Evolutionary conservation across 1,140 invertebrate species (phyloP).

Genomic region (Cyclargus thomasi): DNA sequence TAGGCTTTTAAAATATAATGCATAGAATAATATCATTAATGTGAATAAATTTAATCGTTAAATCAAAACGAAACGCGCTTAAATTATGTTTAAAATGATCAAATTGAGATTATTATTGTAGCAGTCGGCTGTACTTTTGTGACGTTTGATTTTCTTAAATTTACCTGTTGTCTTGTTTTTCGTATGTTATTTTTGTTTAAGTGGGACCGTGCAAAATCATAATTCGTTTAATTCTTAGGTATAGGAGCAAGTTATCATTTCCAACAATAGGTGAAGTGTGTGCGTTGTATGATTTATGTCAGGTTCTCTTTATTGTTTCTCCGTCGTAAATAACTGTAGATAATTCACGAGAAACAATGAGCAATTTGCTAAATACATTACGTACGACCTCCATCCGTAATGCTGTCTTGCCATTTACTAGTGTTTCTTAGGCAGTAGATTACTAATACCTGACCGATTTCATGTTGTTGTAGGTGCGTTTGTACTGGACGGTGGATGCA

Average conservation of each 20-base stretch:
- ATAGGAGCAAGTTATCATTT: slow-evolving; percentile 39
- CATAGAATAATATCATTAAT: slow-evolving; percentile 64
- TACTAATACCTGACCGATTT: slow-evolving; percentile 41
- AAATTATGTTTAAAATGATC: slow-evolving; percentile 37
- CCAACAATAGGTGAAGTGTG: slow-evolving; percentile 47
- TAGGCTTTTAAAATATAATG: slow-evolving; percentile 74
- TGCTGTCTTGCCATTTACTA: slow-evolving; percentile 72
- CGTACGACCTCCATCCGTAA: slow-evolving; percentile 69
- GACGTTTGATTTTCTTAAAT: too few relatives aligned
- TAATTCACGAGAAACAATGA: slow-evolving; percentile 69
- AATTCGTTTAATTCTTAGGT: slow-evolving; percentile 26
- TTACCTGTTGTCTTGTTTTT: slow-evolving; percentile 38
- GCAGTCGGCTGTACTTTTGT: not conserved
- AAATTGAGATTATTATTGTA: slow-evolving; percentile 22
- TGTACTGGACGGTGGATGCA: not conserved
- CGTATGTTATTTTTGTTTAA: slow-evolving; percentile 45
- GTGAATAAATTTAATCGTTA: slow-evolving; percentile 56
- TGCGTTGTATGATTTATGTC: slow-evolving; percentile 62
- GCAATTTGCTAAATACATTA: slow-evolving; percentile 72
- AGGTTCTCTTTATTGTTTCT: slow-evolving; percentile 68
- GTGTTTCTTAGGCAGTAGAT: slow-evolving; percentile 57
- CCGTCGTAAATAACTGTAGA: slow-evolving; percentile 63
- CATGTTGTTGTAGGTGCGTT: slow-evolving; percentile 20
- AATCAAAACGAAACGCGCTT: slow-evolving; percentile 58
- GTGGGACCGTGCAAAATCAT: slow-evolving; percentile 60